These are phyloP conservation scores for Drosophila atroscutellata DNA, from an alignment of 2,888 invertebrate genomes.

Conservation along the genomic window DNA sequence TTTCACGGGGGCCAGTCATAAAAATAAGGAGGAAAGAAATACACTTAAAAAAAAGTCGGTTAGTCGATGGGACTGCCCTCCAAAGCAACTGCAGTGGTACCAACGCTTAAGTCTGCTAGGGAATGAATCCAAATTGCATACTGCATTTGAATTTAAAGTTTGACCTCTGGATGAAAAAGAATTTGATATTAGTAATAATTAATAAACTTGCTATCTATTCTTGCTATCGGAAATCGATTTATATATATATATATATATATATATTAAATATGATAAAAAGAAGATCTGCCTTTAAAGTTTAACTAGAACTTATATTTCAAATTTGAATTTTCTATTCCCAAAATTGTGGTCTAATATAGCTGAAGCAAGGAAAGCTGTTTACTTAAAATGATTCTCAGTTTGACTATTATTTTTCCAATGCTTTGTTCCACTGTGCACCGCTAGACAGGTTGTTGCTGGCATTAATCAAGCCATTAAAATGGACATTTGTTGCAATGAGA, in stretches of 20 bases:
- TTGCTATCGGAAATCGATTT: neutral
- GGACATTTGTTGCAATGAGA: conserved; percentile 70
- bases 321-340: rapidly evolving
- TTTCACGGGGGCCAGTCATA: conserved; percentile 76
- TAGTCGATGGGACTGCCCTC: conserved; percentile 30
- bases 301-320: neutral
- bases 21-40: conserved; percentile 80
- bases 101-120: neutral
- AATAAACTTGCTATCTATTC: too few relatives aligned
- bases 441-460: conserved; percentile 64
- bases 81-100: conserved; percentile 33
- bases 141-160: neutral
- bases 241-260: neutral
- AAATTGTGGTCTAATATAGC: neutral
- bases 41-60: conserved; percentile 71
- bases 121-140: neutral
- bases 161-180: neutral
- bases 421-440: conserved; percentile 48
- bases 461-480: conserved; percentile 81
- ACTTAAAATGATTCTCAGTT: neutral
- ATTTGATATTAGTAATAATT: neutral
- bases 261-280: rapidly evolving
- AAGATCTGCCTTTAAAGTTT: rapidly evolving
- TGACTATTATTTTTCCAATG: neutral
- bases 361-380: neutral